Conservation (phyloP, 2,797 vertebrate species). For the Furcifer pardalis region DNA sequence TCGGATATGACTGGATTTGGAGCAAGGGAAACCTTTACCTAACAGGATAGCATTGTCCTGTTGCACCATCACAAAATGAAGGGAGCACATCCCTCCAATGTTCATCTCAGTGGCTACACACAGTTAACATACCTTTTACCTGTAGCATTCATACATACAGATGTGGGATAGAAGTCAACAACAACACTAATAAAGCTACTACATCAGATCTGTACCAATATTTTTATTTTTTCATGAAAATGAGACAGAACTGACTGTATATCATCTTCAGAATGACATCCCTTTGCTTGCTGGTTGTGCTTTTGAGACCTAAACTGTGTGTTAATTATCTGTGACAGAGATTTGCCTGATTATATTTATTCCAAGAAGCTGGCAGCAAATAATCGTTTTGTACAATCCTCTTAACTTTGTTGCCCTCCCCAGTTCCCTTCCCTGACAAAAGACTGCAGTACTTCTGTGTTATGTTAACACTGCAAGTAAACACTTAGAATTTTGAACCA, state of each 20-base stretch:
- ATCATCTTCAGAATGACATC: slow-evolving; percentile 63
- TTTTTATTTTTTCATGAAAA: slow-evolving; percentile 64
- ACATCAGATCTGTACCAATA: slow-evolving; percentile 48
- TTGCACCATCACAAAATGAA: neutral
- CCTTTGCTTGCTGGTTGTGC: slow-evolving; percentile 28
- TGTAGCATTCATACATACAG: slow-evolving; percentile 34
- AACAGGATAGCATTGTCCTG: too few relatives aligned
- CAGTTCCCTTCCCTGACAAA: neutral
- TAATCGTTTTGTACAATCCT: slow-evolving; percentile 25
- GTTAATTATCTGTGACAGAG: slow-evolving; percentile 66
- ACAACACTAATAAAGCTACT: neutral
- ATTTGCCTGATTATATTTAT: slow-evolving; percentile 54
- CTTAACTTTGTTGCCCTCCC: slow-evolving; percentile 21
- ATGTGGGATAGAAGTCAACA: slow-evolving; percentile 27
- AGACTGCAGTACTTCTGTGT: slow-evolving; percentile 24
- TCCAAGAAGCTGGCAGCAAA: slow-evolving; percentile 42
- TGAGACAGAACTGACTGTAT: slow-evolving; percentile 46
- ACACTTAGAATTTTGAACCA: slow-evolving; percentile 7
- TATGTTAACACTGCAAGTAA: slow-evolving; percentile 36
- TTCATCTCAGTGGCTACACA: slow-evolving; percentile 2
- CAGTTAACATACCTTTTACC: slow-evolving; percentile 32
- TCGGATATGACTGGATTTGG: too few relatives aligned
- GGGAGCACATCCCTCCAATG: neutral
- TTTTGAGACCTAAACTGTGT: slow-evolving; percentile 47
- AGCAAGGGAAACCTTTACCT: too few relatives aligned